phyloP scores from a whole-genome alignment of 1,140 invertebrate species.

The Drosophila kanapiae region DNA sequence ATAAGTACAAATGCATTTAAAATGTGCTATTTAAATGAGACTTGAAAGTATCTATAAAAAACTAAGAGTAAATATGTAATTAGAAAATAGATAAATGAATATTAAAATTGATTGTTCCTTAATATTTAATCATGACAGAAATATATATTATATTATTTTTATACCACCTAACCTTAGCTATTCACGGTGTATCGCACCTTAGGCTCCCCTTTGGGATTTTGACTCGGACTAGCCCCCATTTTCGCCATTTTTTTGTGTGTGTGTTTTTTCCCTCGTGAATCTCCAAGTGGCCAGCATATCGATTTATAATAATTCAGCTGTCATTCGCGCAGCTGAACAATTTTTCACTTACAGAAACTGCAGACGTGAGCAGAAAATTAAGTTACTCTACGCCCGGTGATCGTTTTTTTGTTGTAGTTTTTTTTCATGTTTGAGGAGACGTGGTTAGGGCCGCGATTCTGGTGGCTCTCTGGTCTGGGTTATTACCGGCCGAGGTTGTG shows the following conservation, averaged over 20 bases:
- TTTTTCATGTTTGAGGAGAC: slow-evolving; percentile 22
- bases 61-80: too few species aligned
- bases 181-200: slow-evolving; percentile 17
- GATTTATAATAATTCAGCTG: slow-evolving; percentile 85
- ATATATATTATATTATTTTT: background rate
- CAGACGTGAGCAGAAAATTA: slow-evolving; percentile 84
- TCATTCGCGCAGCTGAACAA: slow-evolving; percentile 77
- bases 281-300: slow-evolving; percentile 63
- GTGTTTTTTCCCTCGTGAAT: slow-evolving; percentile 13
- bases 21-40: background rate
- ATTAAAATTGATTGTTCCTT: background rate
- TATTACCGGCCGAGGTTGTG: slow-evolving; percentile 26
- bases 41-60: background rate
- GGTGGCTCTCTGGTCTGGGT: slow-evolving; percentile 21
- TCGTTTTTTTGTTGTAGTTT: slow-evolving; percentile 13
- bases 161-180: background rate
- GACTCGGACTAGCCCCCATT: slow-evolving; percentile 50
- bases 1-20: background rate
- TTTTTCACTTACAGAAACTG: slow-evolving; percentile 76
- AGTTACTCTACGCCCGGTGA: slow-evolving; percentile 56
- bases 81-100: background rate
- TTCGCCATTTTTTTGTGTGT: slow-evolving; percentile 21
- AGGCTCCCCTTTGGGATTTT: slow-evolving; percentile 11
- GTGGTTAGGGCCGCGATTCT: slow-evolving; percentile 47
- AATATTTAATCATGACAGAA: background rate